phyloP scores from a whole-genome alignment of 2,797 vertebrate genomes.

The Sebastes cheni region DNA sequence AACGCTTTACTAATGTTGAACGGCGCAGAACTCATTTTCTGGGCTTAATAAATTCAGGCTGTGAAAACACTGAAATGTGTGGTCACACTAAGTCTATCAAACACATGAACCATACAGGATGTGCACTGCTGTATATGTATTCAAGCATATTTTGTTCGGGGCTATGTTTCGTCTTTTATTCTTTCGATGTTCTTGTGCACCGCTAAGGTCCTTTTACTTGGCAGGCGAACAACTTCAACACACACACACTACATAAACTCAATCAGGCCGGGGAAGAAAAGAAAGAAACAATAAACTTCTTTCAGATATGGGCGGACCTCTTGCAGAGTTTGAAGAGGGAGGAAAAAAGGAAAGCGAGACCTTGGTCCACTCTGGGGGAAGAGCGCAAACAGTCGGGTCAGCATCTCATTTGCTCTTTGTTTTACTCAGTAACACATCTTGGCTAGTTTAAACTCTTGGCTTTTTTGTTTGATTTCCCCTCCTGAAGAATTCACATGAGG shows the following conservation, averaged over 20 bases:
- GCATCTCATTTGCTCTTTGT: slow-evolving; percentile 58
- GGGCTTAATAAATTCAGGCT: slow-evolving; percentile 57
- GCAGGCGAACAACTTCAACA: slow-evolving; percentile 29
- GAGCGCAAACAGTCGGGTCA: slow-evolving; percentile 48
- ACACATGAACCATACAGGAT: slow-evolving; percentile 38
- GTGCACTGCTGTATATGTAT: slow-evolving; percentile 43
- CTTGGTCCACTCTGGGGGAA: slow-evolving; percentile 21
- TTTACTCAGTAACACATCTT: slow-evolving; percentile 51
- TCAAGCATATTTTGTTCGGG: slow-evolving; percentile 33
- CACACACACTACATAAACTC: slow-evolving; percentile 19
- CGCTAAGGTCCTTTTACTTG: slow-evolving; percentile 42
- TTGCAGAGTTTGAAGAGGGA: slow-evolving; percentile 37
- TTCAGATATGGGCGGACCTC: slow-evolving; percentile 39
- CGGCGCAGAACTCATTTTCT: slow-evolving; percentile 45
- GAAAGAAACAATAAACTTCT: slow-evolving; percentile 45
- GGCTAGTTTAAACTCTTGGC: slow-evolving; percentile 43
- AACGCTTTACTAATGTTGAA: slow-evolving; percentile 52
- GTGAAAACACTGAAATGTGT: slow-evolving; percentile 59
- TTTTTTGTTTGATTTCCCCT: slow-evolving; percentile 50
- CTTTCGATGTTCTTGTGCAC: slow-evolving; percentile 26
- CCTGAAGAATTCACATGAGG: slow-evolving; percentile 37
- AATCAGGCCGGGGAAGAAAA: slow-evolving; percentile 20
- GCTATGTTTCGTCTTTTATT: slow-evolving; percentile 44
- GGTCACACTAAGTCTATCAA: slow-evolving; percentile 44
- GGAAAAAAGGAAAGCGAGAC: slow-evolving; percentile 24